Evolutionary conservation across 2,113 vertebrate genomes (phyloP).

Genomic region (Poeciliopsis occidentalis): DNA sequence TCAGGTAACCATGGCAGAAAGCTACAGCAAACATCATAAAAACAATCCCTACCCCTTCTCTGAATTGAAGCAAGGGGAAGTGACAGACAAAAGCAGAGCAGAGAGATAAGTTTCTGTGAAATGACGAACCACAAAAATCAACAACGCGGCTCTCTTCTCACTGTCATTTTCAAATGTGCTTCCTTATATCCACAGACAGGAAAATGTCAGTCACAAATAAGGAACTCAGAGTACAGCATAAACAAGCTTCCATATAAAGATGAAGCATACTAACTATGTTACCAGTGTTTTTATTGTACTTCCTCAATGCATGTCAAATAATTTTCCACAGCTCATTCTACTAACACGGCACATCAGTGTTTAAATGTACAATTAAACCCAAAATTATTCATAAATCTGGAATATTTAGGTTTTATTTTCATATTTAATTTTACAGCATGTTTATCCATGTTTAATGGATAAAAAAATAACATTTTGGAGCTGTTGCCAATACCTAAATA

Average conservation of each 20-base stretch:
- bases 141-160: not conserved
- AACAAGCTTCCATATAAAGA: not conserved
- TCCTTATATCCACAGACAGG: slow-evolving; percentile 6
- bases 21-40: not conserved
- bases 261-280: not conserved
- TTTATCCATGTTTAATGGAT: too few relatives aligned
- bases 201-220: not conserved
- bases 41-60: not conserved
- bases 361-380: not conserved
- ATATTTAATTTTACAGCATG: not conserved
- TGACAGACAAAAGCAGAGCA: slow-evolving; percentile 8
- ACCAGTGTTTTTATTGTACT: not conserved
- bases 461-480: not conserved
- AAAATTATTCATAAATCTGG: not conserved
- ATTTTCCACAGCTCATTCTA: not conserved
- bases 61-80: slow-evolving; percentile 20
- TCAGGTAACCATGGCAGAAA: not conserved
- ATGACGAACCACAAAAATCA: not conserved
- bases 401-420: not conserved
- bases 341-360: not conserved
- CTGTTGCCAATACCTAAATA: not conserved
- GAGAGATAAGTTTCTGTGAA: not conserved
- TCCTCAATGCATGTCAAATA: slow-evolving; percentile 11
- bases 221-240: too few relatives aligned
- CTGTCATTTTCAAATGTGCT: not conserved